Percentiles rank a stretch among this genome's conserved stretches.
phyloP scores from a whole-genome alignment of 2,888 invertebrate species.

The Polylopha cassiicola region DNA sequence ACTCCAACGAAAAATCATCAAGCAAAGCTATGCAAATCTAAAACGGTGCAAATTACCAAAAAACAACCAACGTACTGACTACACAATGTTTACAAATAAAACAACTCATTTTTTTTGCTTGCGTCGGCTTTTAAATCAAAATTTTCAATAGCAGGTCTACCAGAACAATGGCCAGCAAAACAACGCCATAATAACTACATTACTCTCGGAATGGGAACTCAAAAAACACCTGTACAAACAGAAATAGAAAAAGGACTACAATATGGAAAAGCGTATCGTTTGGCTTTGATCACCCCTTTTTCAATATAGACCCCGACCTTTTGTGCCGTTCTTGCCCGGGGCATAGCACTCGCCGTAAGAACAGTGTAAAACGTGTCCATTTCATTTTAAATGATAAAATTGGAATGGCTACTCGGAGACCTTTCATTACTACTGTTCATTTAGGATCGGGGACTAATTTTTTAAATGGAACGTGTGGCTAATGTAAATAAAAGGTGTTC shows the following conservation, averaged over 20 bases:
- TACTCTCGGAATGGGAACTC: slow-evolving; percentile 39
- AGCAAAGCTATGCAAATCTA: too few species aligned
- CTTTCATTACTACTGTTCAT: slow-evolving; percentile 43
- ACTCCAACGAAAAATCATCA: too few species aligned
- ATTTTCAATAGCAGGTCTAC: slow-evolving; percentile 28
- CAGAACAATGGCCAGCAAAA: slow-evolving; percentile 22
- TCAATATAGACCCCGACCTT: slow-evolving; percentile 61
- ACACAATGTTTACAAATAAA: too few species aligned
- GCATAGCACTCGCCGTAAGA: slow-evolving; percentile 36
- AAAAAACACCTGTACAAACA: slow-evolving; percentile 58
- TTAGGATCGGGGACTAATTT: slow-evolving; percentile 36
- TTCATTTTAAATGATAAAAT: slow-evolving; percentile 58
- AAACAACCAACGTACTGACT: too few species aligned
- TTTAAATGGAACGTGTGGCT: slow-evolving; percentile 31
- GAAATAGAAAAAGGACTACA: slow-evolving; percentile 55
- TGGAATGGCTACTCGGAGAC: slow-evolving; percentile 33
- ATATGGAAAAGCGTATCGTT: slow-evolving; percentile 62
- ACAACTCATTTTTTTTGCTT: too few species aligned
- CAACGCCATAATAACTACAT: slow-evolving; percentile 42
- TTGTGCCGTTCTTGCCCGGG: slow-evolving; percentile 50
- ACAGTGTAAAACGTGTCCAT: slow-evolving; percentile 58
- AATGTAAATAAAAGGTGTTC: slow-evolving; percentile 18
- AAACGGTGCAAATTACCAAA: too few species aligned
- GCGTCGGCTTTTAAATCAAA: too few species aligned
- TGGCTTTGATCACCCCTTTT: slow-evolving; percentile 72